These are phyloP conservation scores for Sinocyclocheilus maitianheensis DNA, from an alignment of 2,113 vertebrate genomes.

Conservation along the genomic window DNA sequence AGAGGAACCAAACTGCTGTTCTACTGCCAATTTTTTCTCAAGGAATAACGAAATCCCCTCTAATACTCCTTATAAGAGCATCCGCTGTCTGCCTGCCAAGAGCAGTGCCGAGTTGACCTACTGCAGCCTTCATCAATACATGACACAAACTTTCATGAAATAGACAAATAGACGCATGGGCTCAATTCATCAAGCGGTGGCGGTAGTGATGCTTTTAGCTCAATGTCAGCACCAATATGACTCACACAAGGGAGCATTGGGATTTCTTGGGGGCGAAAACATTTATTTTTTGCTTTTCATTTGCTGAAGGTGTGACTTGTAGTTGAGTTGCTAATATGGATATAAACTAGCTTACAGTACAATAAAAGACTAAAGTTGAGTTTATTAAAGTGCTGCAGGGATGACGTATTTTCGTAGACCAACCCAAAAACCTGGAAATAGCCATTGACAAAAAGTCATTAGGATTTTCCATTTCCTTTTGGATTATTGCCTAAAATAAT, in stretches of 20 bases:
- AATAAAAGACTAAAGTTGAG: not conserved
- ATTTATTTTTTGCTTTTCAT: not conserved
- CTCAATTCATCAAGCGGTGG: not conserved
- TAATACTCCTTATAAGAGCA: conserved; percentile 42
- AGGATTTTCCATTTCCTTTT: not conserved
- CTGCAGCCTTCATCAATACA: conserved; percentile 20
- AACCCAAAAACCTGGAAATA: not conserved
- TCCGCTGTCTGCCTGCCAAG: conserved; percentile 46
- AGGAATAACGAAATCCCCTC: conserved; percentile 36
- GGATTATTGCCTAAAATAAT: not conserved
- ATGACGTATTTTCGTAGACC: not conserved
- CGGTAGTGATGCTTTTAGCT: not conserved
- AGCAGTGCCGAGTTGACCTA: conserved; percentile 3
- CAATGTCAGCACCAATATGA: not conserved
- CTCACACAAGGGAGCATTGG: not conserved
- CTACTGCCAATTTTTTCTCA: conserved; percentile 40
- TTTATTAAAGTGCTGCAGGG: not conserved
- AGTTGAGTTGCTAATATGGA: not conserved
- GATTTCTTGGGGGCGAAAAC: not conserved
- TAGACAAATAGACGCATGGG: not conserved
- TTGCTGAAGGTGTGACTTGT: not conserved
- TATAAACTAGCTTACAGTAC: not conserved
- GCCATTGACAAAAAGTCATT: not conserved
- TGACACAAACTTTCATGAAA: conserved; percentile 3
- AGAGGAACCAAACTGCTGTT: conserved; percentile 24